Base-by-base conservation (phyloP, 2,113 vertebrate genomes). In the Gadus chalcogrammus region DNA sequence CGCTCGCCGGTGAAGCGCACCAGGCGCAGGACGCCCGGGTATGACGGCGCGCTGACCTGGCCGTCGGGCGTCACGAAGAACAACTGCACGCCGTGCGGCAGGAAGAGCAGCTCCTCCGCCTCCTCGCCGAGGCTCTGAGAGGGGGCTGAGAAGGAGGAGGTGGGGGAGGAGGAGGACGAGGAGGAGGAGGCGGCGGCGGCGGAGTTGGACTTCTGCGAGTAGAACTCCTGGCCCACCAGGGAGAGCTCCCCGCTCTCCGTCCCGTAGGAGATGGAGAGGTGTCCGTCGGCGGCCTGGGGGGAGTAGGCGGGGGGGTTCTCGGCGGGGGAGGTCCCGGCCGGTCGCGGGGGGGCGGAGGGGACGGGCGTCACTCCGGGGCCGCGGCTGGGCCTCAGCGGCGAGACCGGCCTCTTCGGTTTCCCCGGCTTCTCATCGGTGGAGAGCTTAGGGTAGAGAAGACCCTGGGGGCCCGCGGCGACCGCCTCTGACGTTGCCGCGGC, bases 21-120 rank as follows among this genome's bases (percentile, higher is more conserved):
- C 0, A 99, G 94, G 42, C 98, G 94, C 27, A 99, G 94, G 85
- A 94, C 98, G 17, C 98, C 95, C 0, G 98, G 98, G 81, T 99
- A 99, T 0, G 98, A 99, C 0, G 98, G 98, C 9, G 98, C 97
- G 17, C 96, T 99, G 66, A 99, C 98, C 13, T 94, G 93, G 55
- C 98, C 97, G 0, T 96, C 94, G 22, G 96, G 94, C 28, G 93
- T 94, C 64, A 99, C 98, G 79, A 94, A 99, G 80, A 99, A 99
- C 72, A 98, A 96, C 85, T 99, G 98, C 8, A 99, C 97, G n/a
- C 98, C 98, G 0, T 89, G 91, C 7, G 95, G 94, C 73, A 99
- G 93, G 79, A 95, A 88, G 72, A 99, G 90, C 69, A 99, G 76
- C 88, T 98, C 93, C 75, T 96, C 94, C 48, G 92, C 98, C 52